Base-by-base conservation (phyloP, 2,888 invertebrate species). In the Incurvaria masculella region DNA sequence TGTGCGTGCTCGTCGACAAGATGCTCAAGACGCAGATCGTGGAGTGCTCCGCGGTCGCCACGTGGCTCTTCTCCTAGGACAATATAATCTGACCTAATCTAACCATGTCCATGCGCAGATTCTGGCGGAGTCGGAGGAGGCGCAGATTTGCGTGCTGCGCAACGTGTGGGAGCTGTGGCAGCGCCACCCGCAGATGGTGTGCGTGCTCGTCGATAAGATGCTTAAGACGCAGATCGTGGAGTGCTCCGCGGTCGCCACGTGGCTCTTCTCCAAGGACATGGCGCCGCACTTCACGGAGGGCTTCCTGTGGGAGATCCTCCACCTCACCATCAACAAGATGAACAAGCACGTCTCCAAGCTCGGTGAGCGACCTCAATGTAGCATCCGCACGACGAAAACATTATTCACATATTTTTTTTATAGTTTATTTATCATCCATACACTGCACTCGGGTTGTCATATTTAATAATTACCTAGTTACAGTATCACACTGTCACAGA, bases 231-330 rank as follows among this genome's bases (percentile, higher is more conserved):
- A 97, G 71, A 91, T 99, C 47, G 91, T 99, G 46, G 96, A 97
- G 66, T 97, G 97, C 66, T 92, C 94, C 48, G 92, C 97, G 0
- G 97, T 99, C 14, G 97, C 97, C 43, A 96, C 94, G 57, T 99
- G 97, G 97, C 88, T 97, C 53, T 98, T 98, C 76, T 93, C 95
- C 4, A 91, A 92, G 69, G 92, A 93, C 66, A 96, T 97, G 95
- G 83, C 86, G 17, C 78, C 84, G 0, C 93, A 90, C 70, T 97
- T 97, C 69, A 96, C 96, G 0, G 94, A 94, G 70, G 85, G 89
- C 62, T 97, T 94, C 68, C 83, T 97, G 18, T 99, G 98, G 97
- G 98, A 99, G 78, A 88, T 98, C 51, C 81, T 99, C 47, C 96
- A 97, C 69, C 78, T 94, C 50, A 97, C 97, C 2, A 94, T 98